Base-by-base conservation (phyloP, 1,140 invertebrate genomes). In the Hirudo medicinalis region DNA sequence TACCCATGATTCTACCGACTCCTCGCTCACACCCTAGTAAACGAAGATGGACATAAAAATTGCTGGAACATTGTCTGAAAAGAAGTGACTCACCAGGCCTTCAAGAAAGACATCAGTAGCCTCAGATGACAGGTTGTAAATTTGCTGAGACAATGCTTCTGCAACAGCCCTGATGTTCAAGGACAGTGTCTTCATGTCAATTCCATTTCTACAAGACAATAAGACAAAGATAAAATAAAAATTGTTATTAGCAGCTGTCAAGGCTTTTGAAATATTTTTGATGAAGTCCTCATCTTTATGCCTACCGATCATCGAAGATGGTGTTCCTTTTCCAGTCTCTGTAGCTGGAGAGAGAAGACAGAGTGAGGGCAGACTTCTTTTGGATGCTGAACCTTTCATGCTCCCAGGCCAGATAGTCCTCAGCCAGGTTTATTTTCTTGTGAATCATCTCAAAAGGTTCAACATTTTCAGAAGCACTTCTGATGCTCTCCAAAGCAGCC, bases 401-500 rank as follows among this genome's bases (percentile, higher is more conserved):
- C 80, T 98, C 94, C 95, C 95, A 99, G 0, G 91, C 90, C 43
- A 97, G 80, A 71, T 88, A 85, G 71, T 93, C 91, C 69, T 97
- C 92, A 0, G 91, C 92, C n/a, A 97, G 82, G 84, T 97, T 96
- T 75, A 98, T 97, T 84, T 97, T 98, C 81, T 97, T 97, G 78
- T 97, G 94, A 19, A 94, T 85, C 68, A 91, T 86, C 76, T 91
- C 87, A 32, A 93, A 85, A 6, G 67, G 71, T 49, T 49, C 43
- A 49, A 17, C 43, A 4, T 40, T 40, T 49, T 17, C 43, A 5
- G 43, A 49, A 49, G 43, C 4, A 49, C 43, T 79, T 77, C 79
- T 79, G 71, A 27, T 75, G 75, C 25, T 69, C 22, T 32, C 36
- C n/a, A 69, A 25, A 36, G 67, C n/a, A 49, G 43, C 9, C 43